phyloP scores from a whole-genome alignment of 2,888 invertebrate species.

The Bombyx huttoni region DNA sequence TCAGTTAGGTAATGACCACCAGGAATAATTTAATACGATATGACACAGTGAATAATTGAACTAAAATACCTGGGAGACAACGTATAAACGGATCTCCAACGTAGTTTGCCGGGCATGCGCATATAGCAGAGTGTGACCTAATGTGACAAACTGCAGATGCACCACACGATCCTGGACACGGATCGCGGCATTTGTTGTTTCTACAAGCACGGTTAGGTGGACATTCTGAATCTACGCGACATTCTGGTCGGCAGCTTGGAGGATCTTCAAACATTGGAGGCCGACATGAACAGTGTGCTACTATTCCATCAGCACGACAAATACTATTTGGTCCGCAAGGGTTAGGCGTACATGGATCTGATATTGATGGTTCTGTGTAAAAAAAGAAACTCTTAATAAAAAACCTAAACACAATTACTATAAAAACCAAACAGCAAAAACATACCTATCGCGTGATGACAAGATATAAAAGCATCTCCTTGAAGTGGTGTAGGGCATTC shows the following conservation, averaged over 20 bases:
- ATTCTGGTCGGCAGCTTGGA: slow-evolving; percentile 83
- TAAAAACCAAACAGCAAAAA: neutral
- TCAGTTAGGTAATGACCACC: too few relatives aligned
- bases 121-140: slow-evolving; percentile 82
- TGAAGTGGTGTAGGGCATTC: slow-evolving; percentile 79
- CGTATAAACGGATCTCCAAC: slow-evolving; percentile 83
- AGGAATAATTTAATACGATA: too few relatives aligned
- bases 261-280: slow-evolving; percentile 79
- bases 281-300: slow-evolving; percentile 79
- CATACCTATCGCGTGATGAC: slow-evolving; percentile 69
- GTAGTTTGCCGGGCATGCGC: slow-evolving; percentile 77
- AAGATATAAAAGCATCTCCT: slow-evolving; percentile 85
- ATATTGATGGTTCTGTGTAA: slow-evolving; percentile 29
- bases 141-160: slow-evolving; percentile 80
- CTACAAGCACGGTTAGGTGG: slow-evolving; percentile 76
- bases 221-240: slow-evolving; percentile 79
- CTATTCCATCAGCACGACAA: slow-evolving; percentile 76
- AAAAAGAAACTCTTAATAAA: slow-evolving; percentile 2
- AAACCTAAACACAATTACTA: neutral
- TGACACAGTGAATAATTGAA: too few relatives aligned
- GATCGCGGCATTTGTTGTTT: slow-evolving; percentile 77
- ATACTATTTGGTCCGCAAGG: slow-evolving; percentile 82
- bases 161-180: slow-evolving; percentile 85
- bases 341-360: slow-evolving; percentile 76
- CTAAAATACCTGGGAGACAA: slow-evolving; percentile 72